A percentile compares a stretch with the other conserved stretches of the same genome.
These are phyloP conservation scores for Tragopan temminckii DNA, from an alignment of 2,797 vertebrate genomes.

Conservation along the genomic window DNA sequence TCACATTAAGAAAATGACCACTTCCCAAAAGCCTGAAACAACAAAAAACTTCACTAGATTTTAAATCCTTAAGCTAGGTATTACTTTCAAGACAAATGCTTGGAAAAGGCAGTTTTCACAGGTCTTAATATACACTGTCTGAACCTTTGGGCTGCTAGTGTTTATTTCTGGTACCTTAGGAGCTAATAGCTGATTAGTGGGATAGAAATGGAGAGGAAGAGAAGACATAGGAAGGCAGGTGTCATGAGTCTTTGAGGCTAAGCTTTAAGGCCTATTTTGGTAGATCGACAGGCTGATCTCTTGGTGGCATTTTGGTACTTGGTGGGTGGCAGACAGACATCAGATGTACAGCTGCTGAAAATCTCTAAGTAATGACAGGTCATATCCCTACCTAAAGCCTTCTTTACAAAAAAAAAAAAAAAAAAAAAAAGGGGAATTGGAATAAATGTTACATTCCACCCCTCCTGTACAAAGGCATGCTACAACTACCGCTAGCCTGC, in stretches of 20 bases:
- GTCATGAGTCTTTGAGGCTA: slow-evolving; percentile 11
- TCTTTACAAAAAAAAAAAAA: background rate
- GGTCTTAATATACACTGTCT: background rate
- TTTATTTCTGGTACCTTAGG: slow-evolving; percentile 73
- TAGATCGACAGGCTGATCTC: background rate
- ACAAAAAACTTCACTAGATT: slow-evolving; percentile 56
- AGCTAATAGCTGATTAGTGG: slow-evolving; percentile 73
- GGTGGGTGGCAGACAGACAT: slow-evolving; percentile 74
- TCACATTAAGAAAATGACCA: slow-evolving; percentile 57
- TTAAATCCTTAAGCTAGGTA: slow-evolving; percentile 71
- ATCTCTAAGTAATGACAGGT: slow-evolving; percentile 64
- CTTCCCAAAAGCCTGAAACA: slow-evolving; percentile 70
- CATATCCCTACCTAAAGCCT: slow-evolving; percentile 30
- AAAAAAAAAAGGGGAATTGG: background rate
- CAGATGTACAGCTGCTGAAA: slow-evolving; percentile 64
- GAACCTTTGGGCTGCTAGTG: slow-evolving; percentile 47
- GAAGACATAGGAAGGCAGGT: slow-evolving; percentile 55
- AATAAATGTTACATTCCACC: background rate
- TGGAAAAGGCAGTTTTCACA: slow-evolving; percentile 49
- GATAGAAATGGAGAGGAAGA: slow-evolving; percentile 49
- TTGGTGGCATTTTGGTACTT: slow-evolving; percentile 55
- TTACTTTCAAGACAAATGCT: slow-evolving; percentile 68
- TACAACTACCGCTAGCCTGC: background rate
- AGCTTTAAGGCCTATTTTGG: slow-evolving; percentile 15
- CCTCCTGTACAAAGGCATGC: background rate